Conservation (phyloP, 2,113 vertebrate species). For the Chauna torquata region DNA sequence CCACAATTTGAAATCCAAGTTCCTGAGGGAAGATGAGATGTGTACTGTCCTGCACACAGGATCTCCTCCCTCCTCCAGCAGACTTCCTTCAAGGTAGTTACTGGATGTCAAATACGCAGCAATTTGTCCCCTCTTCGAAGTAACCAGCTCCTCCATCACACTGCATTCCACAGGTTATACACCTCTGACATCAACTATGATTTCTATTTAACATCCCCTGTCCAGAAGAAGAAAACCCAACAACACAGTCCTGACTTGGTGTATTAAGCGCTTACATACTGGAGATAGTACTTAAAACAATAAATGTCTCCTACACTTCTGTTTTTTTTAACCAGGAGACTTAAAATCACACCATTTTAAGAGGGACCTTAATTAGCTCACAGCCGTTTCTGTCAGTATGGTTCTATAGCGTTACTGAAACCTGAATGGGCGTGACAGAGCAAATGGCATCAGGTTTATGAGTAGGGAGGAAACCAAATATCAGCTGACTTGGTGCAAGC, state of each 20-base stretch:
- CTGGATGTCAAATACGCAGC: rapidly evolving
- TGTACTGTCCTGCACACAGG: rapidly evolving
- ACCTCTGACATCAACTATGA: background rate
- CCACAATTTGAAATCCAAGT: background rate
- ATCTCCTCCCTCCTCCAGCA: background rate
- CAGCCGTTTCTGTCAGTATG: background rate
- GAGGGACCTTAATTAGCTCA: background rate
- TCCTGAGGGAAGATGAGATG: background rate
- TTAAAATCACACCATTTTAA: background rate
- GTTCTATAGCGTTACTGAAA: background rate
- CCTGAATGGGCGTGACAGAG: background rate
- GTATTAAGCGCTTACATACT: background rate
- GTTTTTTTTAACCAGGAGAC: background rate
- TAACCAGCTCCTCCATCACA: background rate
- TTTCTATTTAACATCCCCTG: background rate
- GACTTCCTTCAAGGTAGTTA: background rate
- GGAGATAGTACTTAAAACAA: background rate
- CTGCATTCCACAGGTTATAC: background rate
- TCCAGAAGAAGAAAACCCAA: background rate
- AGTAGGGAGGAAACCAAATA: background rate
- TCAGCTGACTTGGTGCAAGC: rapidly evolving
- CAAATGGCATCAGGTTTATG: background rate
- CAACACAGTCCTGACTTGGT: background rate
- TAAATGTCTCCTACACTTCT: background rate
- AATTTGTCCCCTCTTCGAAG: background rate